phyloP scores from a whole-genome alignment of 2,113 vertebrate genomes.

The mouse (Mus musculus) region DNA sequence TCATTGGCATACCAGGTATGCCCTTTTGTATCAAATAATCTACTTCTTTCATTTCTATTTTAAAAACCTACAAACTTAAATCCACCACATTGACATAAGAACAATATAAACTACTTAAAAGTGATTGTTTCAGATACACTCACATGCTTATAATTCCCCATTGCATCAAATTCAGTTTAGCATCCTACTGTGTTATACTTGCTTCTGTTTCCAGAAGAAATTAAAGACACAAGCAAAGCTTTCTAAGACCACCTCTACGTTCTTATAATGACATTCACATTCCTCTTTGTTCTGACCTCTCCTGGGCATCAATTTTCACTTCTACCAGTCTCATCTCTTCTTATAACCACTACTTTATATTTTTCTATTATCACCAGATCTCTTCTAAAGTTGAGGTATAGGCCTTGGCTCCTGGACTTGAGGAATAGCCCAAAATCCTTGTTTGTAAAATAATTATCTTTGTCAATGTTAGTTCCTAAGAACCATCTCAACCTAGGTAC shows the following conservation, averaged over 20 bases:
- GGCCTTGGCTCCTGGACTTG: background rate
- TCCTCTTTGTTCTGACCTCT: conserved; percentile 10
- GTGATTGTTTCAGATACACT: background rate
- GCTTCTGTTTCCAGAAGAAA: background rate
- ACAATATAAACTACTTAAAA: conserved; percentile 12
- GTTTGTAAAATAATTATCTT: conserved; percentile 29
- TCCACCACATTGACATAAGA: background rate
- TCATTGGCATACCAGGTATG: background rate
- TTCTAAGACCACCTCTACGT: background rate
- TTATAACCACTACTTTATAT: background rate
- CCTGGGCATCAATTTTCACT: background rate
- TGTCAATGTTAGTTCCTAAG: background rate
- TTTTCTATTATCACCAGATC: background rate
- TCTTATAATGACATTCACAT: background rate
- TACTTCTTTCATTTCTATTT: background rate
- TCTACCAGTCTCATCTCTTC: background rate
- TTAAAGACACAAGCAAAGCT: background rate
- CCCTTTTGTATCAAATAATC: background rate
- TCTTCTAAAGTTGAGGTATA: background rate
- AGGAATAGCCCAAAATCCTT: background rate
- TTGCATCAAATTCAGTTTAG: conserved; percentile 16
- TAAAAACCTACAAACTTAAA: background rate
- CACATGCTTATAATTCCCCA: background rate
- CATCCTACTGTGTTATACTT: background rate
- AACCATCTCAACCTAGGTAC: background rate